phyloP scores from a whole-genome alignment of 2,113 vertebrate genomes.

The Pseudopipra pipra region DNA sequence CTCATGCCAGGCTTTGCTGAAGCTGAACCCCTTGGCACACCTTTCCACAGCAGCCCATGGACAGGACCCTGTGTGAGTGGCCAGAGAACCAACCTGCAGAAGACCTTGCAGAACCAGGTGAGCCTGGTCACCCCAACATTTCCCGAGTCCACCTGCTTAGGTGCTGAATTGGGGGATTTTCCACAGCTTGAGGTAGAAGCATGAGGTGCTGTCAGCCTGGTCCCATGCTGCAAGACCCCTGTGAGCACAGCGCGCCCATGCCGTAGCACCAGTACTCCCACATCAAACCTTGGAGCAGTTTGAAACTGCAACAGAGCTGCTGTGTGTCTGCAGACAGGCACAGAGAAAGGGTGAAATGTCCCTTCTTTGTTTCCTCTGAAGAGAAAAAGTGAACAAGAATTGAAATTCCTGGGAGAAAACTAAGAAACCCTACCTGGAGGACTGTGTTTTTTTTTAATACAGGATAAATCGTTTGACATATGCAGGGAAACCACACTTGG shows the following conservation, averaged over 20 bases:
- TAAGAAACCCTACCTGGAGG: background rate
- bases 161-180: background rate
- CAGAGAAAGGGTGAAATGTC: background rate
- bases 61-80: rapidly evolving
- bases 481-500: background rate
- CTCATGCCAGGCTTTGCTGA: rapidly evolving
- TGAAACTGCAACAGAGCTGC: background rate
- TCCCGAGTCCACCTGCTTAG: background rate
- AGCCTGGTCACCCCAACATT: background rate
- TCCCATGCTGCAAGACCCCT: background rate
- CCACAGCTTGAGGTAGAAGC: background rate
- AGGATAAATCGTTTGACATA: background rate
- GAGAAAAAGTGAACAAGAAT: background rate
- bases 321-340: background rate
- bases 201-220: background rate
- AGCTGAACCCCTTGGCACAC: background rate
- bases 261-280: rapidly evolving
- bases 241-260: rapidly evolving
- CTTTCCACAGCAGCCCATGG: rapidly evolving
- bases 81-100: background rate
- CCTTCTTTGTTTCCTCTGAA: background rate
- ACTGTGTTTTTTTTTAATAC: background rate
- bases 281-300: background rate
- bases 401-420: background rate
- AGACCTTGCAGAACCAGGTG: background rate